These are phyloP conservation scores for Piaya cayana DNA, from an alignment of 2,113 vertebrate species.

Conservation along the genomic window DNA sequence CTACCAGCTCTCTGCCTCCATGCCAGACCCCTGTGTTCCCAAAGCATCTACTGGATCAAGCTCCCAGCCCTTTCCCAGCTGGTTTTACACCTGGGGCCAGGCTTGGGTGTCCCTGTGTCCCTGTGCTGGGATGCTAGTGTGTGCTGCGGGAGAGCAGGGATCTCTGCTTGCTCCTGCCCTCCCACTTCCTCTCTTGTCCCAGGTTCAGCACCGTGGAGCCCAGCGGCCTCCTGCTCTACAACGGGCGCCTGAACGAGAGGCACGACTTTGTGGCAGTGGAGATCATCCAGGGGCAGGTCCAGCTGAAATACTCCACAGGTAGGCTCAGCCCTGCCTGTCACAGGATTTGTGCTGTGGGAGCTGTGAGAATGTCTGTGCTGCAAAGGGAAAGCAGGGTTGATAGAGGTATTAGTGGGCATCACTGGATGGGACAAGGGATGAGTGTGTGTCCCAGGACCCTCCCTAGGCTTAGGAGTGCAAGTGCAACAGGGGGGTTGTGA, in stretches of 20 bases:
- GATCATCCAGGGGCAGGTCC: conserved; percentile 92
- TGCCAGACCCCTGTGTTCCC: neutral
- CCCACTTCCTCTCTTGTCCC: neutral
- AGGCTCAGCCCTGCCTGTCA: neutral
- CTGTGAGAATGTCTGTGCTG: neutral
- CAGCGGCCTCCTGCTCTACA: conserved; percentile 93
- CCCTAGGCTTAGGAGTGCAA: neutral
- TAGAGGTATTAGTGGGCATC: neutral
- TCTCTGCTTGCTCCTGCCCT: fast-evolving
- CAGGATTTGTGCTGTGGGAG: neutral
- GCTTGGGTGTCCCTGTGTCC: neutral
- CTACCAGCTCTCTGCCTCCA: neutral
- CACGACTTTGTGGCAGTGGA: conserved; percentile 97
- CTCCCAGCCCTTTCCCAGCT: neutral
- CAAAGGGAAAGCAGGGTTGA: neutral
- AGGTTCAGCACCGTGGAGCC: conserved; percentile 93
- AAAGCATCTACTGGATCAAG: neutral
- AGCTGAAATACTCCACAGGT: conserved; percentile 98
- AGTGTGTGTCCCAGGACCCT: neutral
- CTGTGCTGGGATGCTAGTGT: neutral
- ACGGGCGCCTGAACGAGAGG: conserved; percentile 96
- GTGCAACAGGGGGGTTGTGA: neutral
- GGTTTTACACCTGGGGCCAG: neutral
- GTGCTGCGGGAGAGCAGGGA: fast-evolving
- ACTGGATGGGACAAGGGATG: neutral